Percentiles rank a stretch among this genome's conserved stretches.
Evolutionary conservation across 2,888 invertebrate species (phyloP).

Genomic region (Pseudanteris insignis): DNA sequence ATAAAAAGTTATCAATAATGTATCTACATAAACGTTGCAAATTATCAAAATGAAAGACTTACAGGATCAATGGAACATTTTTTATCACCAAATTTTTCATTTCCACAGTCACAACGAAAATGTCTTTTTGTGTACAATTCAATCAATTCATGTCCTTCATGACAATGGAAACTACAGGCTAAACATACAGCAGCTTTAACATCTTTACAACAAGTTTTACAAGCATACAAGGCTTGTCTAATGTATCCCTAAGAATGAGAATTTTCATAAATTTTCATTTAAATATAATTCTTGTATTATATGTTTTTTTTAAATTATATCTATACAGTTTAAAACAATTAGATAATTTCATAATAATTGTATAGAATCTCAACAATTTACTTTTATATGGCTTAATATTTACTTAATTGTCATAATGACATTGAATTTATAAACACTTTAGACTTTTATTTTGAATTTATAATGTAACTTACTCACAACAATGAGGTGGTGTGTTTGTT

Average conservation of each 20-base stretch:
- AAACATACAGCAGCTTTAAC: slow-evolving; percentile 86
- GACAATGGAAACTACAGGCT: slow-evolving; percentile 93
- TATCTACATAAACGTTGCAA: no score
- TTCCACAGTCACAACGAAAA: slow-evolving; percentile 96
- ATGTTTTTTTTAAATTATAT: not conserved
- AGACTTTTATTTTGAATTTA: no score
- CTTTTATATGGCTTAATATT: no score
- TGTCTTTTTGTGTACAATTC: slow-evolving; percentile 97
- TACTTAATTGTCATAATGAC: no score
- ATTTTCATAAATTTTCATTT: not conserved
- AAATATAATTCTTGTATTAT: not conserved
- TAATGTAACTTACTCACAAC: no score
- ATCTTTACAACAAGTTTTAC: slow-evolving; percentile 79
- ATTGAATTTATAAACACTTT: no score
- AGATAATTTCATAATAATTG: not conserved
- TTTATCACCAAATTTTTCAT: slow-evolving; percentile 75
- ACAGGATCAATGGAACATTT: slow-evolving; percentile 76
- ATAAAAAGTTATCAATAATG: no score
- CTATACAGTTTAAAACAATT: not conserved
- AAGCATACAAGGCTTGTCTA: slow-evolving; percentile 94
- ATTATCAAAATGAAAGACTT: slow-evolving; percentile 55
- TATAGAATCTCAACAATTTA: no score
- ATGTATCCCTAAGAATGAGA: slow-evolving; percentile 80
- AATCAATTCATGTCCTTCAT: slow-evolving; percentile 93
- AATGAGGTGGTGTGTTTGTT: no score